phyloP scores from a whole-genome alignment of 1,140 invertebrate genomes.

The Aphelinus certus region DNA sequence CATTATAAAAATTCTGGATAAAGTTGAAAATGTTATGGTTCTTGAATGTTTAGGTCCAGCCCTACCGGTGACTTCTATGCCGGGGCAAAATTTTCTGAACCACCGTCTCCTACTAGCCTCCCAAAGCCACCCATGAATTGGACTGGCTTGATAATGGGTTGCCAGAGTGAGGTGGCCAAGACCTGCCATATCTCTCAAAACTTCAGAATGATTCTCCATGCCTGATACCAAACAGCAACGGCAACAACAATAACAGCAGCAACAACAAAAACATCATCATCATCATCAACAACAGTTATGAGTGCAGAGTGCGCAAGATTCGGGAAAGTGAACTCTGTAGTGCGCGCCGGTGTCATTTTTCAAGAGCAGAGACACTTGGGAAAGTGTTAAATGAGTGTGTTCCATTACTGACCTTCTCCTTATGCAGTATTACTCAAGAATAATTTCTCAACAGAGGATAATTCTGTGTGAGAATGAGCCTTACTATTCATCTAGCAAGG shows the following conservation, averaged over 20 bases:
- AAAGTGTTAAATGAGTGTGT: conserved; percentile 1
- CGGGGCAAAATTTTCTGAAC: conserved; percentile 72
- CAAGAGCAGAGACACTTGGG: conserved; percentile 7
- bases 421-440: background rate
- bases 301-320: conserved; percentile 9
- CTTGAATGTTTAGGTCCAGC: conserved; percentile 43
- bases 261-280: too few species aligned
- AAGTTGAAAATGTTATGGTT: background rate
- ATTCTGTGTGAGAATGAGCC: conserved; percentile 16
- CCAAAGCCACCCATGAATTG: conserved; percentile 71
- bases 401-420: conserved; percentile 2
- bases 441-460: conserved; percentile 10
- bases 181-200: conserved; percentile 62
- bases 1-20: too few species aligned
- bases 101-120: conserved; percentile 69
- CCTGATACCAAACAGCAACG: conserved; percentile 56
- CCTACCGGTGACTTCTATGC: conserved; percentile 68
- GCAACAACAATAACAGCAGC: background rate
- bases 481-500: conserved; percentile 19
- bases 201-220: conserved; percentile 68
- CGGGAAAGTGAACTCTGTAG: conserved; percentile 29
- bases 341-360: conserved; percentile 21
- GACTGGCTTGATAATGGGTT: conserved; percentile 54
- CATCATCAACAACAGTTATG: conserved; percentile 7
- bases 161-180: background rate